Conservation (phyloP, 2,888 invertebrate species). For the Eupithecia subfuscata region DNA sequence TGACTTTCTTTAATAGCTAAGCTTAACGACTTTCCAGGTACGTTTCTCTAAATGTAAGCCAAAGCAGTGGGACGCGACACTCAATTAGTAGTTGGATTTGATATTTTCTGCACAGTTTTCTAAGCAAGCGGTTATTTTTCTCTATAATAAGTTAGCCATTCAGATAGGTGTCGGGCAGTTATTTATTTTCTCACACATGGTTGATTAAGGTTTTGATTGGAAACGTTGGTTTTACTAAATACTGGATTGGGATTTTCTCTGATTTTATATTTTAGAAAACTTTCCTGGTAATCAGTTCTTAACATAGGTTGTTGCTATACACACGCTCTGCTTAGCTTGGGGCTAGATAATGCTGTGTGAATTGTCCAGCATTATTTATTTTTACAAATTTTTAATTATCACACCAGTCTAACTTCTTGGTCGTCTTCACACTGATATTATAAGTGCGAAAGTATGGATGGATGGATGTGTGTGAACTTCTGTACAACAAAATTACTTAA, state of each 20-base stretch:
- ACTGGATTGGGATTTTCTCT: neutral
- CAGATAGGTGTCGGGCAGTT: constrained; percentile 23
- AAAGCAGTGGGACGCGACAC: constrained; percentile 65
- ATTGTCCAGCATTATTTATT: no score
- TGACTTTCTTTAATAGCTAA: constrained; percentile 69
- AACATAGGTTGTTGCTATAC: neutral
- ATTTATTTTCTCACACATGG: constrained; percentile 24
- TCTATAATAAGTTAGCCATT: constrained; percentile 40
- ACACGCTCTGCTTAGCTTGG: no score
- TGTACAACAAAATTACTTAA: no score
- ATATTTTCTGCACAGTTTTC: constrained; percentile 59
- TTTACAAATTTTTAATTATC: no score
- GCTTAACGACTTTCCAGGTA: constrained; percentile 70
- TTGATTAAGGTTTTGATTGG: constrained; percentile 21
- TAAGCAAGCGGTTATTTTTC: constrained; percentile 47
- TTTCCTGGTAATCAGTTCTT: neutral
- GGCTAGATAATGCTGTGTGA: no score
- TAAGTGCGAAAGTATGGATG: no score
- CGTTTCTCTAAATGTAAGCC: constrained; percentile 70
- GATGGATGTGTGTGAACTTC: no score
- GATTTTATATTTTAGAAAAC: neutral
- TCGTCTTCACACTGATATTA: no score
- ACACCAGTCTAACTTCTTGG: no score
- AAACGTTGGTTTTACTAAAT: neutral
- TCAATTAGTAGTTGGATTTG: constrained; percentile 75